These are phyloP conservation scores for Bombus vancouverensis DNA, from an alignment of 1,140 invertebrate genomes.

Conservation along the genomic window DNA sequence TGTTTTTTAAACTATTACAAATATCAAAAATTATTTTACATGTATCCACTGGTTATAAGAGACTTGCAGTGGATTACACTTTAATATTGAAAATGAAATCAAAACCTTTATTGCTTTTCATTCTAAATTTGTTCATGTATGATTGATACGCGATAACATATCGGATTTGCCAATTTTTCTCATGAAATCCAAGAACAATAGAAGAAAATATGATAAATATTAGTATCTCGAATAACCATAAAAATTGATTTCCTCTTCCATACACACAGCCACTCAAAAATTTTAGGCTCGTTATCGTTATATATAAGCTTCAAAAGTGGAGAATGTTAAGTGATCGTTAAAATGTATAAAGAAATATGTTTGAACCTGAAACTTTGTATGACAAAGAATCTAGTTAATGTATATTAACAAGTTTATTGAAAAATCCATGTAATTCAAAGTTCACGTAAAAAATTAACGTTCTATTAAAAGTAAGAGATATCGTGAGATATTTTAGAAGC, in stretches of 20 bases:
- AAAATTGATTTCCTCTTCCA: not conserved
- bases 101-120: not conserved
- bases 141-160: not conserved
- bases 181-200: not conserved
- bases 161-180: not conserved
- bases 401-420: no score
- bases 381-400: no score
- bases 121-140: not conserved
- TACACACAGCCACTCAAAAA: not conserved
- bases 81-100: not conserved
- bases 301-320: not conserved
- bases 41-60: not conserved
- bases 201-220: not conserved
- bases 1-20: not conserved
- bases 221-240: not conserved
- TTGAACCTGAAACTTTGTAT: no score
- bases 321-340: not conserved
- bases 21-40: not conserved
- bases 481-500: not conserved
- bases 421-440: no score
- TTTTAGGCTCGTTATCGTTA: not conserved
- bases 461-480: not conserved
- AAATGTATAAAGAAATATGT: not conserved
- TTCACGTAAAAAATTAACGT: not conserved
- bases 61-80: not conserved